These are phyloP conservation scores for Chymomyza caudatula DNA, from an alignment of 2,888 invertebrate genomes.

Conservation along the genomic window DNA sequence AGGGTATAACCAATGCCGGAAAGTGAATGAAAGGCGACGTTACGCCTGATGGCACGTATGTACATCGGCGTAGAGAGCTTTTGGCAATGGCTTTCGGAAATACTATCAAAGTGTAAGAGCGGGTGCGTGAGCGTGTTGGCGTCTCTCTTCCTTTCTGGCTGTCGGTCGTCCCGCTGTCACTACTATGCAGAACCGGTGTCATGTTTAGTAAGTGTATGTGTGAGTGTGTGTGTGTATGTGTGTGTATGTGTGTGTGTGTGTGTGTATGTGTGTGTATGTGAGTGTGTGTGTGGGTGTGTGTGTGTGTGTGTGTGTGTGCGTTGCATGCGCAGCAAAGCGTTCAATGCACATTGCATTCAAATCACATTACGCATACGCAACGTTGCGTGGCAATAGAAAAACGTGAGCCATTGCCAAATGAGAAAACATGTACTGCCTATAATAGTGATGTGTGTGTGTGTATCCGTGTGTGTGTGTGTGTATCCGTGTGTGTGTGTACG, in stretches of 20 bases:
- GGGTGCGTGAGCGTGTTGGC: neutral
- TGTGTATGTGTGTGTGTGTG: neutral
- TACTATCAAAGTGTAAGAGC: neutral
- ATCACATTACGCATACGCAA: slow-evolving; percentile 68
- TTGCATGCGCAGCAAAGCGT: neutral
- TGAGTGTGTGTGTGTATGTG: neutral
- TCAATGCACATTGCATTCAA: slow-evolving; percentile 47
- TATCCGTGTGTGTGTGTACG: neutral
- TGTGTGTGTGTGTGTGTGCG: neutral
- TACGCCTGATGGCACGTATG: neutral
- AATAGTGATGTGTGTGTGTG: neutral
- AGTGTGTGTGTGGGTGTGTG: neutral
- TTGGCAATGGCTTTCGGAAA: slow-evolving; percentile 1
- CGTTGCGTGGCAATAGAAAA: slow-evolving; percentile 52
- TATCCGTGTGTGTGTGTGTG: neutral
- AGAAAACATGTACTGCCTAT: neutral
- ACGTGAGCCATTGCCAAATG: slow-evolving; percentile 26
- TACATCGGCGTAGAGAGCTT: neutral
- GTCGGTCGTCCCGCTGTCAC: neutral
- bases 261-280: neutral
- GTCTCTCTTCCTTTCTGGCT: no score
- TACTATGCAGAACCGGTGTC: neutral
- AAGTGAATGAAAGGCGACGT: neutral
- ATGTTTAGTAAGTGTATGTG: neutral
- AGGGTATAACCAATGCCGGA: neutral